A percentile compares a stretch with the other conserved stretches of the same genome.
phyloP scores from a whole-genome alignment of 2,797 vertebrate species.

The Rhadinocentrus ornatus region DNA sequence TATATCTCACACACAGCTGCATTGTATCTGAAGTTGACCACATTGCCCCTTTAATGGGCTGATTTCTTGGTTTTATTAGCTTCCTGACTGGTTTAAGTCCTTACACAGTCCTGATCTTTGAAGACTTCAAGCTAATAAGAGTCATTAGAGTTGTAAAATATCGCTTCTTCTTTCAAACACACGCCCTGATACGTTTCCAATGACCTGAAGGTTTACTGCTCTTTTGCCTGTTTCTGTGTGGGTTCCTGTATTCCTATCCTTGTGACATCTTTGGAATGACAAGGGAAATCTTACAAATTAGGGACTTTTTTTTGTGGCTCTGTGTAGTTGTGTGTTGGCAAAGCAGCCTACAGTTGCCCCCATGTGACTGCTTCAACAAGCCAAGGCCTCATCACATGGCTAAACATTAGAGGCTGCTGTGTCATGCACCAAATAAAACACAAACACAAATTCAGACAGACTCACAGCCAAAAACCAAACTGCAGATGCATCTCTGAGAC shows the following conservation, averaged over 20 bases:
- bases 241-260: conserved; percentile 8
- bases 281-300: conserved; percentile 20
- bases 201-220: conserved; percentile 20
- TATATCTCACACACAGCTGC: neutral
- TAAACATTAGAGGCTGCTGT: conserved; percentile 18
- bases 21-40: neutral
- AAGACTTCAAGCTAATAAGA: conserved; percentile 23
- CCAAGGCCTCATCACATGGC: conserved; percentile 63
- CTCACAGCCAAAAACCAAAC: conserved; percentile 20
- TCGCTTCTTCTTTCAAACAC: conserved; percentile 8
- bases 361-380: conserved; percentile 55
- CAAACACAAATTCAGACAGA: conserved; percentile 9
- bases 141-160: conserved; percentile 21
- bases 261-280: conserved; percentile 32
- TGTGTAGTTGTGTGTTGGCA: conserved; percentile 21
- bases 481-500: conserved; percentile 1
- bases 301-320: conserved; percentile 9
- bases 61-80: conserved; percentile 8
- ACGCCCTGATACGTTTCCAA: conserved; percentile 19
- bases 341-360: conserved; percentile 23
- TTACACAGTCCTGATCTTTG: conserved; percentile 7
- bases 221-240: neutral
- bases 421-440: conserved; percentile 48
- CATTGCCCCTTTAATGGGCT: conserved; percentile 1
- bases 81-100: neutral